A percentile compares a stretch with the other conserved stretches of the same genome.
phyloP scores from a whole-genome alignment of 2,113 vertebrate genomes.

The Hydropotes inermis region DNA sequence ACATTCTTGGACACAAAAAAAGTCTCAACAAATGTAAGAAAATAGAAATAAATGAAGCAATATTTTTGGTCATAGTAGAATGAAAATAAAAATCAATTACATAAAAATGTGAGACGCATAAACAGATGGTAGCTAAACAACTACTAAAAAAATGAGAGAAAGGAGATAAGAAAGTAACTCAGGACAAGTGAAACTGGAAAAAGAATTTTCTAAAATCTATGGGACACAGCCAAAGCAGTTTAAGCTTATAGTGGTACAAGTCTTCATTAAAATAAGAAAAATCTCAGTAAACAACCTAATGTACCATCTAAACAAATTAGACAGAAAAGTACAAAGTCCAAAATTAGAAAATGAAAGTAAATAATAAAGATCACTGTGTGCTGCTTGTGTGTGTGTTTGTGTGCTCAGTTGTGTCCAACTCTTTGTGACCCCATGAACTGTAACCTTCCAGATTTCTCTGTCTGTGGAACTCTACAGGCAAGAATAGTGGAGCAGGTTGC shows the following conservation, averaged over 20 bases:
- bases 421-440: not conserved
- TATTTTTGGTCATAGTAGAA: not conserved
- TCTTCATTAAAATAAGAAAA: not conserved
- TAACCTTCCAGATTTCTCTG: not conserved
- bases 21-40: not conserved
- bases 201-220: not conserved
- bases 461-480: not conserved
- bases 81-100: not conserved
- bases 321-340: not conserved
- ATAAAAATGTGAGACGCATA: not conserved
- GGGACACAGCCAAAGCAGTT: not conserved
- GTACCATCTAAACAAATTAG: not conserved
- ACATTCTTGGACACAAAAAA: not conserved
- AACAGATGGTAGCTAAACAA: not conserved
- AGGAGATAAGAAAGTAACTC: not conserved
- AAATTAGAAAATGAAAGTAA: not conserved
- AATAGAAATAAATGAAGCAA: not conserved
- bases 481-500: not conserved
- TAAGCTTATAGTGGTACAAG: not conserved
- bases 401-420: not conserved
- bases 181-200: not conserved
- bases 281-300: not conserved
- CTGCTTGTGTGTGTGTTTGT: not conserved
- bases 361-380: not conserved
- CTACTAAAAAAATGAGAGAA: not conserved